These are phyloP conservation scores for Habrosyne pyritoides DNA, from an alignment of 2,888 invertebrate species.

Conservation along the genomic window DNA sequence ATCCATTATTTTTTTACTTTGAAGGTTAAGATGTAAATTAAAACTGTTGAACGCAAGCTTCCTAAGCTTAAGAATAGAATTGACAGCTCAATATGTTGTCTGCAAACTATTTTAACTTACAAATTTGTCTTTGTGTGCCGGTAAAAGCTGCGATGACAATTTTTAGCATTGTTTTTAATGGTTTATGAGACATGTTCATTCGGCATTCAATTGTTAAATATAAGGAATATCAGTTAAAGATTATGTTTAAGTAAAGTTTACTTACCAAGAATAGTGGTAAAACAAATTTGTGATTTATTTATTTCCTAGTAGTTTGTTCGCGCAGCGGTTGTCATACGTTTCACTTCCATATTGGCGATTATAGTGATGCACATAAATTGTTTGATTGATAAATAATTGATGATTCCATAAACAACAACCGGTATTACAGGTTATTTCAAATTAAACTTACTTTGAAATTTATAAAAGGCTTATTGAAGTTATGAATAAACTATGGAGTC, in stretches of 20 bases:
- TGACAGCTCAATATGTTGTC: conserved; percentile 41
- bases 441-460: too few relatives aligned
- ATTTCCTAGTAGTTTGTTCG: conserved; percentile 72
- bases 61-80: conserved; percentile 26
- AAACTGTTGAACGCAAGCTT: conserved; percentile 28
- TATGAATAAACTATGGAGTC: too few relatives aligned
- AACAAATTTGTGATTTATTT: conserved; percentile 69
- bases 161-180: conserved; percentile 37
- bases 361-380: conserved; percentile 49
- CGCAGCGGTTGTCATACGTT: conserved; percentile 75
- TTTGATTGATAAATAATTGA: too few relatives aligned
- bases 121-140: conserved; percentile 48
- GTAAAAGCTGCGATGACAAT: conserved; percentile 53
- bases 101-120: neutral
- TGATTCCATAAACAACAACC: conserved; percentile 21
- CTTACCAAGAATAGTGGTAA: conserved; percentile 66
- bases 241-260: conserved; percentile 40
- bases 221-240: conserved; percentile 14
- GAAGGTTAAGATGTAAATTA: neutral
- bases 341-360: conserved; percentile 76
- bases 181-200: neutral
- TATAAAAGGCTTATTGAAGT: too few relatives aligned
- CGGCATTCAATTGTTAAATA: conserved; percentile 16
- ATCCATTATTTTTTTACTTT: neutral
- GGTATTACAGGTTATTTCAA: conserved; percentile 19